A percentile compares a stretch with the other conserved stretches of the same genome.
phyloP scores from a whole-genome alignment of 30 jellyfish, hydroid and myxozoan species.

The Hydractinia symbiolongicarpus region DNA sequence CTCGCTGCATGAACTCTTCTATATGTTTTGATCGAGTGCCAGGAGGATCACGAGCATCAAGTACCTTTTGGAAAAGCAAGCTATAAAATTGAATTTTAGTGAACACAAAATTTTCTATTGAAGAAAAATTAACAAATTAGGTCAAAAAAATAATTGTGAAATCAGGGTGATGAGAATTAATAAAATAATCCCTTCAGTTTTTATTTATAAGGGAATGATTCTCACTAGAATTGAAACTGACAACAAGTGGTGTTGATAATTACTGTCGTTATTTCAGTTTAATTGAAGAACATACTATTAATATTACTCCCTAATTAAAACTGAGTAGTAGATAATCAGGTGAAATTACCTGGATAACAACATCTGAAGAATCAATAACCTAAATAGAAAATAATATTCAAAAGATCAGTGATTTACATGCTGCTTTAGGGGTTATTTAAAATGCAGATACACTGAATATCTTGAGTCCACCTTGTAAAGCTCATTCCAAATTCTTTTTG shows the following conservation, averaged over 20 bases:
- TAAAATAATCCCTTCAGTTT: neutral
- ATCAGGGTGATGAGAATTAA: neutral
- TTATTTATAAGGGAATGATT: too few species aligned
- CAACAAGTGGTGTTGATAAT: too few species aligned
- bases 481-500: conserved; percentile 96
- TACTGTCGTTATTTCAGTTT: too few species aligned
- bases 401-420: too few species aligned
- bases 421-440: too few species aligned
- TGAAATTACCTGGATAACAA: conserved; percentile 75
- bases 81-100: too few species aligned
- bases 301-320: too few species aligned
- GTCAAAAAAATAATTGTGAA: neutral
- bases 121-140: neutral
- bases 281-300: too few species aligned
- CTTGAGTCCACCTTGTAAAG: conserved; percentile 58
- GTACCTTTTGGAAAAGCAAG: conserved; percentile 37
- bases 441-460: neutral
- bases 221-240: too few species aligned
- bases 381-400: conserved; percentile 4
- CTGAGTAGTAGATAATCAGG: too few species aligned
- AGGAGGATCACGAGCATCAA: conserved; percentile 99
- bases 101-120: neutral
- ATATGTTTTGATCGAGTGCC: conserved; percentile 97
- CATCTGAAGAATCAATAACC: conserved; percentile 99
- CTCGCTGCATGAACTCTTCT: conserved; percentile 68